Conservation (phyloP, 37 sponge, comb jelly and placozoan species). For the Ianthella basta region DNA sequence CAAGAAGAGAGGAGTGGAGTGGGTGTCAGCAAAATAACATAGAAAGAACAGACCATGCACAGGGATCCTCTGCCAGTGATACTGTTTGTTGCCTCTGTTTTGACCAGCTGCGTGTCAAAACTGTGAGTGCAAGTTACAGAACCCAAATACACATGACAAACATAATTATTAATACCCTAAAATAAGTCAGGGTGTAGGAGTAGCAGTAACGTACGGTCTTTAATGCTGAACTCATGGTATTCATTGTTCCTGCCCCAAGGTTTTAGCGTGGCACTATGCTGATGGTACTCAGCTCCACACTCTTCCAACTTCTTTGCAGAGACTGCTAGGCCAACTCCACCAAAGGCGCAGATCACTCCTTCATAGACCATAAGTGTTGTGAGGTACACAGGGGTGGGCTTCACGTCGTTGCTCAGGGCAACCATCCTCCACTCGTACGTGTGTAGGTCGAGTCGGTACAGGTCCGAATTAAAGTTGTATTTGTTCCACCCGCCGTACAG, state of each 20-base stretch:
- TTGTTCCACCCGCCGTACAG: slow-evolving; percentile 69
- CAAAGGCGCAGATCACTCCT: slow-evolving; percentile 50
- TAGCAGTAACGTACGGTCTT: no score
- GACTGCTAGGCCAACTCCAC: slow-evolving; percentile 45
- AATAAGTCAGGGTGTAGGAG: slow-evolving; percentile 4
- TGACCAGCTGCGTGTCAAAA: no score
- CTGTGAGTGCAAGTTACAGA: no score
- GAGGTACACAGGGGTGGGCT: slow-evolving; percentile 57
- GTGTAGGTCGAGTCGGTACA: slow-evolving; percentile 35
- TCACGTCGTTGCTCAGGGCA: background rate
- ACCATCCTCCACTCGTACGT: slow-evolving; percentile 53
- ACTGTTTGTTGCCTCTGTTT: no score
- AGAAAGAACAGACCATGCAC: no score
- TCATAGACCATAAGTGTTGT: slow-evolving; percentile 41
- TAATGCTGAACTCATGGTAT: slow-evolving; percentile 61
- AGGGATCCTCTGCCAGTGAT: no score
- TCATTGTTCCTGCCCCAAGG: slow-evolving; percentile 71
- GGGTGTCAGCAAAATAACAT: no score
- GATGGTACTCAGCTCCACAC: slow-evolving; percentile 39
- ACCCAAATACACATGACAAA: no score
- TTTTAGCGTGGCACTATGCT: background rate
- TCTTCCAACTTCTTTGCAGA: slow-evolving; percentile 40
- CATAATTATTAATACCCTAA: no score
- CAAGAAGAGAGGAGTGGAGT: no score
- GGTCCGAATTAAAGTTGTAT: slow-evolving; percentile 43